Conservation (phyloP, 2,797 vertebrate species). For the Eremophila alpestris region DNA sequence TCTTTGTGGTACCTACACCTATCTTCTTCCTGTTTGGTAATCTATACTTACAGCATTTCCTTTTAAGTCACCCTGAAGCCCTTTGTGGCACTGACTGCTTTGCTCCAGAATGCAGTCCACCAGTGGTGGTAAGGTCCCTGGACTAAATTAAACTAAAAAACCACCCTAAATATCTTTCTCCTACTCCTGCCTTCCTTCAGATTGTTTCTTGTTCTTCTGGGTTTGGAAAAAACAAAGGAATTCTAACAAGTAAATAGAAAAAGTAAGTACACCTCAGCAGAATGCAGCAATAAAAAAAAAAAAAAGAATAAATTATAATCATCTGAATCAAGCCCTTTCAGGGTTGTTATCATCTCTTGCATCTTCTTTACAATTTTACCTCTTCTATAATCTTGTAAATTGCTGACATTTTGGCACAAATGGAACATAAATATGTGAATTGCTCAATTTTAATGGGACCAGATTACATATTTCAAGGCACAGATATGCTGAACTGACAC, state of each 20-base stretch:
- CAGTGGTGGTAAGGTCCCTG: background rate
- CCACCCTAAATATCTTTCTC: background rate
- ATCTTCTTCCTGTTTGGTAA: background rate
- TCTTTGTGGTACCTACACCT: background rate
- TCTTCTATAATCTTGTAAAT: background rate
- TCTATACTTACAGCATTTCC: background rate
- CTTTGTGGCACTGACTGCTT: background rate
- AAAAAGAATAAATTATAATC: background rate
- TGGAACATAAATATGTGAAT: background rate
- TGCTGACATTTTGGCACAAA: background rate
- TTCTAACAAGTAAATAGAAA: background rate
- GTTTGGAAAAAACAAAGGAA: background rate
- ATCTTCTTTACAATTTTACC: background rate
- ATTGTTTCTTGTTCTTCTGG: background rate
- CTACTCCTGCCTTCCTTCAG: background rate
- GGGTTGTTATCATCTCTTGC: background rate
- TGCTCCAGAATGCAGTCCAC: background rate
- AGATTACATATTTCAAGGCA: background rate
- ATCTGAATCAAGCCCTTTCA: background rate
- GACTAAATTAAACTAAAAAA: background rate
- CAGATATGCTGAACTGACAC: background rate
- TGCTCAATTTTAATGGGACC: background rate
- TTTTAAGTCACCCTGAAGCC: background rate
- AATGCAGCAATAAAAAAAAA: background rate
- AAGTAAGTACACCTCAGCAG: accelerated